Evolutionary conservation across 2,797 vertebrate genomes (phyloP), one percentile per base, ranked within the genome.

Genomic region (Sebastes diaconus): DNA sequence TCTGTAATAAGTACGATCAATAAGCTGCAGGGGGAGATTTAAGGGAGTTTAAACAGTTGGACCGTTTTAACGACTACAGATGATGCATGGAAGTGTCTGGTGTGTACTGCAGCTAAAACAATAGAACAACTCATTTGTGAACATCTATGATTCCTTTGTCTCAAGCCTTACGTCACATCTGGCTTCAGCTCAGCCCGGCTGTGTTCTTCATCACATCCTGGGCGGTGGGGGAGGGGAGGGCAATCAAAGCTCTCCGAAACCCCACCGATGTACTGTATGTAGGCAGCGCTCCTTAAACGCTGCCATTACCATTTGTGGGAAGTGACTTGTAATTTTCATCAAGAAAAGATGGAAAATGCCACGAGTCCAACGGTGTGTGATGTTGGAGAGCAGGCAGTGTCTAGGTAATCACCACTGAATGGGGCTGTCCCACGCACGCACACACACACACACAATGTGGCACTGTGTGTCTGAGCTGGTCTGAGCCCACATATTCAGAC

Each of bases 111-210:
- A 16, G 63, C 42, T 50, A 63, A 85, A 84, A 89, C 88, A 92
- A 92, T 58, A 82, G 71, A 72, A 77, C 61, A 75, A 70, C 65
- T 91, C 71, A 87, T 92, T 60, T 80, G 81, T 79, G 85, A 74
- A 52, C 61, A 66, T 92, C 84, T 91, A 76, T 87, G 91, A 90
- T 78, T 79, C 90, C 92, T 93, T 94, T 94, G 93, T 95, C 91
- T 93, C 75, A 6, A 50, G 84, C 68, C 80, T 92, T 88, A 91
- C 88, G 58, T 95, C 94, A 95, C 90, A 93, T 92, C 91, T 95
- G 93, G 90, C 87, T 87, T 39, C 42, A 52, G 89, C 85, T 91
- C 89, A 88, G 83, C 79, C 34, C 27, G 74, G 69, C 89, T 80
- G 84, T 55, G 68, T 79, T 92, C 86, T 36, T 90, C 86, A 69